Evolutionary conservation across 2,113 vertebrate species (phyloP).

Genomic region (Damaliscus lunatus): DNA sequence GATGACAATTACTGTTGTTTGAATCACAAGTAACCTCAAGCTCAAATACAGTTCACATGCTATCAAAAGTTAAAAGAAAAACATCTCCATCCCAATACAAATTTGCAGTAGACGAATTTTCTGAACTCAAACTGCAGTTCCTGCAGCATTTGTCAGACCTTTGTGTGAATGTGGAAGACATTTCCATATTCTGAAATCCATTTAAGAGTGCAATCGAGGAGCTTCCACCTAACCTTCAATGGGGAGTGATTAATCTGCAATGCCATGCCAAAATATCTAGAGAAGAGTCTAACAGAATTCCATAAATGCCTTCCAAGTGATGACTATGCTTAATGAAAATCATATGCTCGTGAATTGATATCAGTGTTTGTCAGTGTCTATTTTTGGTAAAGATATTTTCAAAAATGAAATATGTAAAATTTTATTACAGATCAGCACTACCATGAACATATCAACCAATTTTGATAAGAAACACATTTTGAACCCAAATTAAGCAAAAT

Average conservation of each 20-base stretch:
- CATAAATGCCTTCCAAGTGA: not conserved
- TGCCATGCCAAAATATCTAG: not conserved
- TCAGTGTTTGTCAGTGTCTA: not conserved
- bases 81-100: not conserved
- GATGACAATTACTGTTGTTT: not conserved
- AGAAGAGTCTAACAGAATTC: not conserved
- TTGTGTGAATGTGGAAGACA: not conserved
- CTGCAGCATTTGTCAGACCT: not conserved
- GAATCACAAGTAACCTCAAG: not conserved
- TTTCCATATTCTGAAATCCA: not conserved
- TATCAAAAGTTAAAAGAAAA: not conserved
- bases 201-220: not conserved
- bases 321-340: not conserved
- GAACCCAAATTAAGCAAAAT: not conserved
- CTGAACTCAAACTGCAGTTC: not conserved
- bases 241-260: not conserved
- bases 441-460: not conserved
- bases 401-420: not conserved
- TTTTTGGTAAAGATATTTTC: conserved; percentile 3
- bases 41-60: not conserved
- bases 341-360: not conserved
- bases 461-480: not conserved
- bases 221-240: not conserved
- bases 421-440: not conserved
- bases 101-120: not conserved